A percentile compares a stretch with the other conserved stretches of the same genome.
phyloP scores from a whole-genome alignment of 2,797 vertebrate genomes.

The Poecilia gillii region DNA sequence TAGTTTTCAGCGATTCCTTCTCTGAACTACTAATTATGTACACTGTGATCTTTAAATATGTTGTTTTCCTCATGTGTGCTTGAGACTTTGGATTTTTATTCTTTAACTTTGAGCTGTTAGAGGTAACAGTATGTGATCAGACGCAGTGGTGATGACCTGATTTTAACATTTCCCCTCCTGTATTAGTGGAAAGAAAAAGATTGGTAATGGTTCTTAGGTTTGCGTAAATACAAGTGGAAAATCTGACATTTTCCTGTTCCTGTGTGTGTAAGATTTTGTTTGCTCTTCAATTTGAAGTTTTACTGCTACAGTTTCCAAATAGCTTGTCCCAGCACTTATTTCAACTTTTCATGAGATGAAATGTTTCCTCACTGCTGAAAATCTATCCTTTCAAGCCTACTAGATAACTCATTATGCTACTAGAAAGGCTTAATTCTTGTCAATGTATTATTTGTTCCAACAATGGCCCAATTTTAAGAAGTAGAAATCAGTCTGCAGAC shows the following conservation, averaged over 20 bases:
- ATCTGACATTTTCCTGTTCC: constrained; percentile 1
- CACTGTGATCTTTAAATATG: constrained; percentile 22
- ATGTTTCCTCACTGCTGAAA: not conserved
- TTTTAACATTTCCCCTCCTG: constrained; percentile 1
- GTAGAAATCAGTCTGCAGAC: not conserved
- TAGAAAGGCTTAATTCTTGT: not conserved
- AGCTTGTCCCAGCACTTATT: not conserved
- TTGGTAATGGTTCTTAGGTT: not conserved
- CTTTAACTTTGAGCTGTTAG: not conserved
- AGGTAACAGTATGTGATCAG: not conserved
- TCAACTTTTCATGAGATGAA: not conserved
- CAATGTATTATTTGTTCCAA: not conserved
- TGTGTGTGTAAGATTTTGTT: not conserved
- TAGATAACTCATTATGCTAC: not conserved
- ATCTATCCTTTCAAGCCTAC: not conserved
- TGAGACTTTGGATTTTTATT: not conserved
- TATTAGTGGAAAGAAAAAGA: not conserved
- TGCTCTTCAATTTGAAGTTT: not conserved
- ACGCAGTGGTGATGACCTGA: not conserved
- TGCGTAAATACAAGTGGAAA: not conserved
- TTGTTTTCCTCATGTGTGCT: not conserved
- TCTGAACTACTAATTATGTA: constrained; percentile 15
- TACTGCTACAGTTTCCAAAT: not conserved
- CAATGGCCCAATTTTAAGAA: not conserved
- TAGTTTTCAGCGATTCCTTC: not conserved